These are phyloP conservation scores for Amphipoea oculea DNA, from an alignment of 2,888 invertebrate species.

Conservation along the genomic window DNA sequence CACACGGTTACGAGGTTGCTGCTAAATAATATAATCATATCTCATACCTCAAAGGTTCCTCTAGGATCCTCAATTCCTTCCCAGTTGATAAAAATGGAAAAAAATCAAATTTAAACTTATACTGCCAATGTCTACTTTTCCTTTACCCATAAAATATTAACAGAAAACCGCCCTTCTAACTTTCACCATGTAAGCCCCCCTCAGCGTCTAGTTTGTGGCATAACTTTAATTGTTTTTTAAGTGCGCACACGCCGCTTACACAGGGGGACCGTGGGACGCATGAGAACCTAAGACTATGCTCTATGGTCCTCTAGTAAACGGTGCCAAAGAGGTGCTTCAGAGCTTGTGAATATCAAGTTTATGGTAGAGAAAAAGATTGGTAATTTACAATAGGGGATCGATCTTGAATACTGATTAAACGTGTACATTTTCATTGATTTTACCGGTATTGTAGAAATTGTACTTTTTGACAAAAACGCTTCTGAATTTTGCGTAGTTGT, in stretches of 20 bases:
- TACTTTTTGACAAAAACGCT: background rate
- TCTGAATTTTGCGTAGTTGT: background rate
- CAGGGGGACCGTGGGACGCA: slow-evolving; percentile 70
- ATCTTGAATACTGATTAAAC: background rate
- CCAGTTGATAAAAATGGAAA: background rate
- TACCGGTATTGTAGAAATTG: background rate
- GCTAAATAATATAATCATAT: background rate
- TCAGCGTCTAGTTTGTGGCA: slow-evolving; percentile 71
- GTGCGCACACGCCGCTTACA: slow-evolving; percentile 75
- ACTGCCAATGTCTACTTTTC: background rate
- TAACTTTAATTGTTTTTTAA: slow-evolving; percentile 89
- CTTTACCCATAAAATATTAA: slow-evolving; percentile 8
- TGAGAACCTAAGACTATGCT: slow-evolving; percentile 60
- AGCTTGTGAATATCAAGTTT: slow-evolving; percentile 57
- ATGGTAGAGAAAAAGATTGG: slow-evolving; percentile 22
- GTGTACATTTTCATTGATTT: background rate
- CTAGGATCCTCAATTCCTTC: background rate
- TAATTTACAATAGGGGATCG: background rate
- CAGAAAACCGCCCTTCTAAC: background rate
- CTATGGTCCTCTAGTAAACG: slow-evolving; percentile 67
- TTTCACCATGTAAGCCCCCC: slow-evolving; percentile 74
- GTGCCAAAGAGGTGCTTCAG: slow-evolving; percentile 63
- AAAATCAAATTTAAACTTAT: background rate
- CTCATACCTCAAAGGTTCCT: background rate
- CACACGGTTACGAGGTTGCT: background rate